A percentile compares a stretch with the other conserved stretches of the same genome.
Evolutionary conservation across 2,888 invertebrate species (phyloP).

Genomic region (Meliscaeva auricollis): DNA sequence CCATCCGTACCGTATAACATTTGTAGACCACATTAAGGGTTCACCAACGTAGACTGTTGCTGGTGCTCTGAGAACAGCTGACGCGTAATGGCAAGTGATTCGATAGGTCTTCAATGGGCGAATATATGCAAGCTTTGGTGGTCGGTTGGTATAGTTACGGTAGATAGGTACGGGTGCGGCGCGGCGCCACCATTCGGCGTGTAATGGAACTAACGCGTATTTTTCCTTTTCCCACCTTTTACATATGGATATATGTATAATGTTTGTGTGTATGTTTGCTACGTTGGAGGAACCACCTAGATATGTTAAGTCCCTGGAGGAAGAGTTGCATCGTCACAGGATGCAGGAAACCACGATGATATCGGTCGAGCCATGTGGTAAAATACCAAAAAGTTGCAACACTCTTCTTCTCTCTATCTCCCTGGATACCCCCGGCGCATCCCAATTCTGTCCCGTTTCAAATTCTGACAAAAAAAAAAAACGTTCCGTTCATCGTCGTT

Average conservation of each 20-base stretch:
- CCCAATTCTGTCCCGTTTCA: not conserved
- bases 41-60: constrained; percentile 67
- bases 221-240: constrained; percentile 50
- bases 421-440: too few relatives aligned
- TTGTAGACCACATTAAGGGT: constrained; percentile 71
- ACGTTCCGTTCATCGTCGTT: constrained; percentile 20
- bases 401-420: constrained; percentile 6
- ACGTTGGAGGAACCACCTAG: constrained; percentile 9
- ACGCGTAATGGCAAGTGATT: constrained; percentile 75
- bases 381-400: constrained; percentile 75
- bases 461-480: not conserved
- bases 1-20: not conserved
- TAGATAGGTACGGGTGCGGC: constrained; percentile 42
- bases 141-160: constrained; percentile 67
- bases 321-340: constrained; percentile 65
- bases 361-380: constrained; percentile 73
- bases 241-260: not conserved
- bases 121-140: constrained; percentile 54
- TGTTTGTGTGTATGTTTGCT: not conserved
- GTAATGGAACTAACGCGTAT: constrained; percentile 71
- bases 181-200: constrained; percentile 57
- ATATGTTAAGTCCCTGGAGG: constrained; percentile 19
- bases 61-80: constrained; percentile 67
- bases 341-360: constrained; percentile 75
- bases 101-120: constrained; percentile 58